These are phyloP conservation scores for Bombycilla garrulus DNA, from an alignment of 2,113 vertebrate species.

Conservation along the genomic window DNA sequence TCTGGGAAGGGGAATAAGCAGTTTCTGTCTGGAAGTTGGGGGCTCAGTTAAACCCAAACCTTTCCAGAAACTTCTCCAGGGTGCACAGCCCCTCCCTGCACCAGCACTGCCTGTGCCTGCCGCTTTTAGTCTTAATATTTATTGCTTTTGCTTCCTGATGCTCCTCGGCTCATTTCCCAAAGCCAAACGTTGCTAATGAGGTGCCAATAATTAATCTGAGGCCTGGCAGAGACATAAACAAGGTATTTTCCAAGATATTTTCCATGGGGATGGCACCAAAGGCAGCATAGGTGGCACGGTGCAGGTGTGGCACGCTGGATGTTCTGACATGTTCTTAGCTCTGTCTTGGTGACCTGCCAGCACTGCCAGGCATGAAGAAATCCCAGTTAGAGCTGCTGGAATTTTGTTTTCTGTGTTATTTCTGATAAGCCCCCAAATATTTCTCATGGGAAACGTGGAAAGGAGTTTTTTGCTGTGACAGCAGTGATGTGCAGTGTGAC, in stretches of 20 bases:
- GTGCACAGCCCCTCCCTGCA: neutral
- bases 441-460: fast-evolving
- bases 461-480: neutral
- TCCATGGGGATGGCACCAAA: neutral
- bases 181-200: neutral
- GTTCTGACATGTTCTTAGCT: neutral
- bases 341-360: neutral
- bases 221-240: neutral
- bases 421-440: neutral
- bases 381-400: neutral
- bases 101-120: neutral
- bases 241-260: fast-evolving
- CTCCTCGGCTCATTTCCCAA: neutral
- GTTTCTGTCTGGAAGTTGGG: neutral
- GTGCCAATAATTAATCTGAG: neutral
- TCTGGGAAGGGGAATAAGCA: neutral
- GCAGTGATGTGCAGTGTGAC: fast-evolving
- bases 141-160: neutral
- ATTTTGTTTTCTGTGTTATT: neutral
- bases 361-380: neutral
- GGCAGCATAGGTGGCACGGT: fast-evolving
- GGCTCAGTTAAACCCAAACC: neutral
- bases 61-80: neutral
- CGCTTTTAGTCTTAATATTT: too few relatives aligned
- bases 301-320: neutral